phyloP scores from a whole-genome alignment of 2,797 vertebrate genomes.

The Lutjanus campechanus region DNA sequence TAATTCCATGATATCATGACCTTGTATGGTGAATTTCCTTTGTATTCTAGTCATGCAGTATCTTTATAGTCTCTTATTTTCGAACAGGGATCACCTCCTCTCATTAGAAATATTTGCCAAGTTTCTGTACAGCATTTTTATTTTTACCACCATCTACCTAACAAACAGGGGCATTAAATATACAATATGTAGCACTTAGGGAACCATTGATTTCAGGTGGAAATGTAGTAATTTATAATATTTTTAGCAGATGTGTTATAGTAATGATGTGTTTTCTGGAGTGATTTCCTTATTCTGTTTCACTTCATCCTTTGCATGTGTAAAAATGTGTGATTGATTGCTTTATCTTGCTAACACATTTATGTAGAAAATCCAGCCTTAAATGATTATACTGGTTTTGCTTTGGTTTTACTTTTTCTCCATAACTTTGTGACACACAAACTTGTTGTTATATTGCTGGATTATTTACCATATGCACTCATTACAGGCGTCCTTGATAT shows the following conservation, averaged over 20 bases:
- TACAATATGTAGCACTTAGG: conserved; percentile 1
- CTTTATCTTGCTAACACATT: conserved; percentile 23
- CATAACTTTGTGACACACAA: conserved; percentile 10
- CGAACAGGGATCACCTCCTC: conserved; percentile 23
- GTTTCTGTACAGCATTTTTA: conserved; percentile 52
- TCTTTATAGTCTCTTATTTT: conserved; percentile 22
- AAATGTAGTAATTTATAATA: conserved; percentile 24
- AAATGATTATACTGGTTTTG: conserved; percentile 41
- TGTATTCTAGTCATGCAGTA: conserved; percentile 18
- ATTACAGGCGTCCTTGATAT: background rate
- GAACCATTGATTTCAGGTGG: conserved; percentile 11
- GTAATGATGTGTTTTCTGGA: conserved; percentile 32
- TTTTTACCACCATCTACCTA: conserved; percentile 23
- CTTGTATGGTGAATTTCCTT: conserved; percentile 15
- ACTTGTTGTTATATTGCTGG: conserved; percentile 13
- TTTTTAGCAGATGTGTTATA: conserved; percentile 14
- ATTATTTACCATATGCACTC: conserved; percentile 17
- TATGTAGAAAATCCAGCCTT: conserved; percentile 67
- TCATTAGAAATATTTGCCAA: conserved; percentile 63
- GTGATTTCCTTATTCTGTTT: conserved; percentile 22
- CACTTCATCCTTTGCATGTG: conserved; percentile 39
- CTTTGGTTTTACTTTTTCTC: conserved; percentile 26
- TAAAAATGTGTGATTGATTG: conserved; percentile 24
- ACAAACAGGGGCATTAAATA: conserved; percentile 31
- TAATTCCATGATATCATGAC: conserved; percentile 7